Evolutionary conservation across 1,140 invertebrate species (phyloP), one percentile per base, ranked within the genome.

Genomic region (Orius insidiosus): DNA sequence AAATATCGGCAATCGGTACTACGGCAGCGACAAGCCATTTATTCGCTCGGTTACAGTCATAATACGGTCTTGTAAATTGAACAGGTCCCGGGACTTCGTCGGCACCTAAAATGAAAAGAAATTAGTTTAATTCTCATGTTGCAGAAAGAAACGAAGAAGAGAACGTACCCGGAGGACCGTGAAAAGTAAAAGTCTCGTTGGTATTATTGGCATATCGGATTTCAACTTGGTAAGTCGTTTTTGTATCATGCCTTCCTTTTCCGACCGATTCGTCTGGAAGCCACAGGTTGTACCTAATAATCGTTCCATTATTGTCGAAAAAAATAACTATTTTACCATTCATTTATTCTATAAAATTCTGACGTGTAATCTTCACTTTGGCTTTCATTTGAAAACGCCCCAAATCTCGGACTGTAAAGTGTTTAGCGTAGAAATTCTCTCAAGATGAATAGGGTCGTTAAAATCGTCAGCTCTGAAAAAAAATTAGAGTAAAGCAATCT

Each of bases 161-260:
- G 36, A 9, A 45, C 42, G 54, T 59, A 72, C 71, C 83, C 40
- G 76, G 83, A n/a, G 87, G 87, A 44, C 87, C 87, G 56, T 92
- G 87, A 63, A 90, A 93, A n/a, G 84, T 84, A 60, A 80, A 88
- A 14, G 87, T 93, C 60, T 90, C 86, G 64, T 94, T 95, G 4
- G 90, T 95, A 58, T 89, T 88, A 60, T 96, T 95, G 1, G 88
- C 81, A 66, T 93, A 90, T 60, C 87, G 76, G 50, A 94, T 90
- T 63, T 85, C 78, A 43, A 89, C 77, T 66, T 88, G 74, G 65
- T 86, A 78, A 46, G 89, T 93, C 16, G 84, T 93, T 67, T 96
- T 96, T 0, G 90, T 93, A 57, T 96, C 90, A 56, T 90, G 86
- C 50, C 86, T 66, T 24, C 24, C 24, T 24, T 24, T 24, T 24